These are phyloP conservation scores for Papilio gigon DNA, from an alignment of 2,888 invertebrate species.

Conservation along the genomic window DNA sequence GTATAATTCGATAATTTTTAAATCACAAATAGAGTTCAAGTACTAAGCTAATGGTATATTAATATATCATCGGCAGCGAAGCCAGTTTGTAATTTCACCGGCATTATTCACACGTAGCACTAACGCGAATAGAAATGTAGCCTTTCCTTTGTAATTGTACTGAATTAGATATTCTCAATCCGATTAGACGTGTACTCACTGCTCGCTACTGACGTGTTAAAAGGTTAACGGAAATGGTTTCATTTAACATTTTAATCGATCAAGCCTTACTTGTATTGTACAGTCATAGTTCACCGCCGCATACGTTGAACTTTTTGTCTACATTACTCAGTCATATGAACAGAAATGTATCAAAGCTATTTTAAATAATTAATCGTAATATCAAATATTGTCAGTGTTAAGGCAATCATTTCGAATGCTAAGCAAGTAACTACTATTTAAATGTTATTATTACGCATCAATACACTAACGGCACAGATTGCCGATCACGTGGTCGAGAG, in stretches of 20 bases:
- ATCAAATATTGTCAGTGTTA: too few relatives aligned
- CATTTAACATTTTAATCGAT: conserved; percentile 20
- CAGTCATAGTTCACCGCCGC: not conserved
- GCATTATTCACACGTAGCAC: conserved; percentile 23
- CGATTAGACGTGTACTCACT: conserved; percentile 16
- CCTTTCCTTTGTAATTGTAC: conserved; percentile 27
- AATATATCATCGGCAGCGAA: conserved; percentile 7
- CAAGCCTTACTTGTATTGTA: conserved; percentile 13
- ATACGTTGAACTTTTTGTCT: not conserved
- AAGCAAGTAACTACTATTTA: too few relatives aligned
- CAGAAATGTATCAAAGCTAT: not conserved
- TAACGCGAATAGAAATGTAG: conserved; percentile 27
- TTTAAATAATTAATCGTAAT: too few relatives aligned
- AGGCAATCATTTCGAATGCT: too few relatives aligned
- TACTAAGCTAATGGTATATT: conserved; percentile 5
- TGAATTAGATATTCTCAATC: conserved; percentile 29
- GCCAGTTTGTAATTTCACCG: conserved; percentile 16
- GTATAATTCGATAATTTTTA: too few relatives aligned
- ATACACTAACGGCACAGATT: too few relatives aligned
- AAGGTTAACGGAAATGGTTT: conserved; percentile 24
- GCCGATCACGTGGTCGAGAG: too few relatives aligned
- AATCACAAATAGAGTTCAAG: not conserved
- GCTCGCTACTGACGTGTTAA: conserved; percentile 9
- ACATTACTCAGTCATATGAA: not conserved
- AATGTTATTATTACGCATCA: too few relatives aligned